Conservation (phyloP, 53 echinoderm and acorn worm species). For the Luidia sarsii region DNA sequence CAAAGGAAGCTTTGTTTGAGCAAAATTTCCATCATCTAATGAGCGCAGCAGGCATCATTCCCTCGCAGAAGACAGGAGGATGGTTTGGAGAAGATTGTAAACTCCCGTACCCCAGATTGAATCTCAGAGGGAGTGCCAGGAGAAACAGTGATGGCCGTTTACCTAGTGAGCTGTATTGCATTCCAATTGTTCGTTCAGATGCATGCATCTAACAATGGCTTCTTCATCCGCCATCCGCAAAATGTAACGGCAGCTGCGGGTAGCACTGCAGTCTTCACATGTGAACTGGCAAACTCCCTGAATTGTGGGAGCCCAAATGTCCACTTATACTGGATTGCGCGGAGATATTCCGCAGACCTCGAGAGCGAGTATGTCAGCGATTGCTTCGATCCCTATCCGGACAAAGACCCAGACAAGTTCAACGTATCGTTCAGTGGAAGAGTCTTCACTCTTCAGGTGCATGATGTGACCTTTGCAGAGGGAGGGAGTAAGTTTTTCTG, state of each 20-base stretch:
- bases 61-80: too few species aligned
- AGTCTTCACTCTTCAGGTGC: neutral
- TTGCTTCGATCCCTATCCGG: neutral
- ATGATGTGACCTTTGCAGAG: neutral
- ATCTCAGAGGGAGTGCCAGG: too few species aligned
- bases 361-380: neutral
- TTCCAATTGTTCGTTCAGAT: too few species aligned
- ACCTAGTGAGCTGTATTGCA: too few species aligned
- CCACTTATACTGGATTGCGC: constrained; percentile 12
- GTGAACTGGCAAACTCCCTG: neutral
- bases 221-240: constrained; percentile 13
- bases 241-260: constrained; percentile 1
- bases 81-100: too few species aligned
- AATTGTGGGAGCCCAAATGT: neutral
- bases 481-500: constrained; percentile 9
- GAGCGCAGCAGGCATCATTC: too few species aligned
- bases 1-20: too few species aligned
- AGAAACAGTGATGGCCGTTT: too few species aligned
- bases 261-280: neutral
- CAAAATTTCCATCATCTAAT: too few species aligned
- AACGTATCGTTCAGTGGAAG: neutral
- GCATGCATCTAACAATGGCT: too few species aligned
- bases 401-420: constrained; percentile 4
- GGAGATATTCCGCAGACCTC: neutral
- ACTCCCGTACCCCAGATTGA: too few species aligned